phyloP scores from a whole-genome alignment of 2,113 vertebrate genomes.

The Psilopsiagon aurifrons region DNA sequence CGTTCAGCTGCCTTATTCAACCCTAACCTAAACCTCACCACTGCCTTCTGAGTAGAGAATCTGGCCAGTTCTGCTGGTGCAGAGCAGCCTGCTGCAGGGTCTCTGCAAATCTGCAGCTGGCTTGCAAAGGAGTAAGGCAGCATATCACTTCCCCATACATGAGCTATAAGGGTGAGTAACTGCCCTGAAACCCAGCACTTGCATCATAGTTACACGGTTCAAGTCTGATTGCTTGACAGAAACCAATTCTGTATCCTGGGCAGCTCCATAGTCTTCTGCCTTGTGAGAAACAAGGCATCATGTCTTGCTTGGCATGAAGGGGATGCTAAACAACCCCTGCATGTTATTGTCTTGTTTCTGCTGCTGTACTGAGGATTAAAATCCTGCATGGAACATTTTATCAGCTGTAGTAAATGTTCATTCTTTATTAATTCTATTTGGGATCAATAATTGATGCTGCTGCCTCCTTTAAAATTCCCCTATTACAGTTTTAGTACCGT shows the following conservation, averaged over 20 bases:
- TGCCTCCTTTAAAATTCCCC: neutral
- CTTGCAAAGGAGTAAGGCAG: neutral
- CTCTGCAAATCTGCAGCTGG: neutral
- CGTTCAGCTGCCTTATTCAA: neutral
- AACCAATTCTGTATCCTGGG: neutral
- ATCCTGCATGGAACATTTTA: neutral
- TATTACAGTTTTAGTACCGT: neutral
- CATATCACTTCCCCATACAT: neutral
- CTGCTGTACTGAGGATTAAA: neutral
- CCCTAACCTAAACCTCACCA: neutral
- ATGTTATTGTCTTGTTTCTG: neutral
- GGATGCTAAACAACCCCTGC: neutral
- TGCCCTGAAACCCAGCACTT: neutral
- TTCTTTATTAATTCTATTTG: constrained; percentile 48
- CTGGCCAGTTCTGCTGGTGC: neutral
- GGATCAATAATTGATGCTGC: constrained; percentile 60
- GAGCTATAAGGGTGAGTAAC: neutral
- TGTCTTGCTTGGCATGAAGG: neutral
- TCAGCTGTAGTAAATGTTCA: constrained; percentile 12
- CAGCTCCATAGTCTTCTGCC: neutral
- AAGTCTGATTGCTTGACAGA: neutral
- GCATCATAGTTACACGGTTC: neutral
- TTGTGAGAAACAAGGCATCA: neutral
- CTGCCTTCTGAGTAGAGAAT: neutral
- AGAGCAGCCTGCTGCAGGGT: neutral